Evolutionary conservation across 2,888 invertebrate genomes (phyloP).

Genomic region (Eulithis testata): DNA sequence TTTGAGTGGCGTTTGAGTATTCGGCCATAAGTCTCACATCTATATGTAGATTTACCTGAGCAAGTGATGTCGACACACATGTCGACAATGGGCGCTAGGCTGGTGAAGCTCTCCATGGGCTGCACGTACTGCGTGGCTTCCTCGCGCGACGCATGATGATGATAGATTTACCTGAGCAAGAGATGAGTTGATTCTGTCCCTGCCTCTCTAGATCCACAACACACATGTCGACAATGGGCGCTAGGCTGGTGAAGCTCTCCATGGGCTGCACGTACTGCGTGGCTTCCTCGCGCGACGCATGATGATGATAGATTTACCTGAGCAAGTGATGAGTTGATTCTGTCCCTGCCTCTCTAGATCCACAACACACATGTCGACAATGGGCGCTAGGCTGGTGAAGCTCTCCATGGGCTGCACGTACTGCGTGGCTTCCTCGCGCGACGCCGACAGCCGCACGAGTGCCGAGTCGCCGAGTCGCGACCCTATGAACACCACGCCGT

Average conservation of each 20-base stretch:
- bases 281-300: slow-evolving; percentile 92
- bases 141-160: slow-evolving; percentile 92
- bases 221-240: slow-evolving; percentile 99
- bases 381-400: slow-evolving; percentile 98
- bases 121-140: slow-evolving; percentile 95
- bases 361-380: slow-evolving; percentile 98
- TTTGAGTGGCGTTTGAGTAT: no score
- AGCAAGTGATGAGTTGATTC: slow-evolving; percentile 98
- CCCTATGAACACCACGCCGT: slow-evolving; percentile 98
- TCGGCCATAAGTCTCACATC: no score
- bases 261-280: slow-evolving; percentile 96
- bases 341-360: slow-evolving; percentile 98
- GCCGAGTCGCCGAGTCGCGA: slow-evolving; percentile 99
- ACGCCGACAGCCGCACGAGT: slow-evolving; percentile 93
- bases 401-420: slow-evolving; percentile 98
- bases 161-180: no score
- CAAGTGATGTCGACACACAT: slow-evolving; percentile 99
- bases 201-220: slow-evolving; percentile 98
- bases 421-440: slow-evolving; percentile 93
- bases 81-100: slow-evolving; percentile 98
- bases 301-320: slow-evolving; percentile 84
- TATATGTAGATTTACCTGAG: slow-evolving; percentile 88
- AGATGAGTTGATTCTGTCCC: slow-evolving; percentile 98
- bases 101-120: slow-evolving; percentile 98
- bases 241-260: slow-evolving; percentile 98